Percentiles rank a stretch among this genome's conserved stretches.
Conservation (phyloP, 92 coral and sea anemone genomes). For the Porites rus region DNA sequence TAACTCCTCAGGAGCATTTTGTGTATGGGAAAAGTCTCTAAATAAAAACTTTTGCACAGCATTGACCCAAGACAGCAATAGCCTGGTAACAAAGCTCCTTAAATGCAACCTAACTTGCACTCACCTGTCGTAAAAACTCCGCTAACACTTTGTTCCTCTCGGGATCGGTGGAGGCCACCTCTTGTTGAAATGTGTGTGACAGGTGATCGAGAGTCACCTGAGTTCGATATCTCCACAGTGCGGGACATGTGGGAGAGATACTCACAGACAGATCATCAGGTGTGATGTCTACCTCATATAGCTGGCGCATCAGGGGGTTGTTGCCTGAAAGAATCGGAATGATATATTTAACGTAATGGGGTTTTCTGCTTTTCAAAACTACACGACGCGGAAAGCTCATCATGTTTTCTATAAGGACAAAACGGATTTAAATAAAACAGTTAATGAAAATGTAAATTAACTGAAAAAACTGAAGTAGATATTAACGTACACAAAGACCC, state of each 20-base stretch:
- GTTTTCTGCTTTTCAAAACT: not conserved
- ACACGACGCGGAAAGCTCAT: not conserved
- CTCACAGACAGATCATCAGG: conserved; percentile 30
- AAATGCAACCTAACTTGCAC: not conserved
- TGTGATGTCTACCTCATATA: conserved; percentile 73
- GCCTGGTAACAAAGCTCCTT: too few relatives aligned
- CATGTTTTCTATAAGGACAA: too few relatives aligned
- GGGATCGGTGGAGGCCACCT: conserved; percentile 49
- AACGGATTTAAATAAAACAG: too few relatives aligned
- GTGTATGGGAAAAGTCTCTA: too few relatives aligned
- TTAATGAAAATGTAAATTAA: too few relatives aligned
- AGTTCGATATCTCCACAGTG: conserved; percentile 88
- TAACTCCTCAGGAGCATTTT: too few relatives aligned
- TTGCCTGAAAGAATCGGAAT: conserved; percentile 38
- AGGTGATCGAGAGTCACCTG: conserved; percentile 84
- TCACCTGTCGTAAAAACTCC: conserved; percentile 67
- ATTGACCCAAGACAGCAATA: not conserved
- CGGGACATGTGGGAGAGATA: conserved; percentile 68
- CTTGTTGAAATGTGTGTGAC: conserved; percentile 78
- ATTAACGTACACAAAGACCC: too few relatives aligned
- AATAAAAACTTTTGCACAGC: too few relatives aligned
- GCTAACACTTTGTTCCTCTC: conserved; percentile 62
- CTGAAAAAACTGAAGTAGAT: too few relatives aligned
- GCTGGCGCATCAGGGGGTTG: conserved; percentile 69
- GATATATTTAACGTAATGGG: not conserved